Evolutionary conservation across 2,113 vertebrate genomes (phyloP), one percentile per base, ranked within the genome.

Genomic region (Pachypanchax playfairii): DNA sequence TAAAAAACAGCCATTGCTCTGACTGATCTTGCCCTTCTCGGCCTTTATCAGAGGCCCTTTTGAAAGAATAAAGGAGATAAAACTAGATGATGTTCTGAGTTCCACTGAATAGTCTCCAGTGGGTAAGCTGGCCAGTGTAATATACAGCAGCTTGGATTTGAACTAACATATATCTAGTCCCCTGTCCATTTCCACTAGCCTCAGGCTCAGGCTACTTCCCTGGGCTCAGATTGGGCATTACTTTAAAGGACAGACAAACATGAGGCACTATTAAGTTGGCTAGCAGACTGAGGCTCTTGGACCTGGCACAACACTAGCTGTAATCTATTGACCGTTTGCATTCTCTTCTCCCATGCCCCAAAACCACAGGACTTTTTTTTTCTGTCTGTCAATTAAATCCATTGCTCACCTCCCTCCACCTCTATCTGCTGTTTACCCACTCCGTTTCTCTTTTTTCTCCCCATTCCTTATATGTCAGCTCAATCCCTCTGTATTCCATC

Each of bases 191-290:
- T 82, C 76, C 83, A 81, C 83, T 84, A 65, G 83, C 86, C 81
- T 85, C 74, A 68, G 82, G 83, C 82, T 83, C 61, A 58, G 65
- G 67, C 66, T 67, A 71, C 84, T 77, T 87, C 74, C 82, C 77
- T 74, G 68, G 85, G 68, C 77, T 77, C 62, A 33, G 80, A 84
- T 63, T 73, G 84, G 85, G 78, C 83, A 85, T 87, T 81, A 85
- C 87, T 87, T 88, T 84, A 85, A 73, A 88, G 85, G 84, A 88
- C 85, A 88, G 87, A 85, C 78, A 88, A 87, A 89, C 83, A 87
- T 81, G 84, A 88, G 83, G 76, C 82, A 52, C 83, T 86, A 84
- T 90, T 86, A 86, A 75, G 88, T 86, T 86, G 83, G 85, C 80
- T 14, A 54, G 71, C 65, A 90, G 85, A 79, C 62, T 75, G 70